Evolutionary conservation across 2,888 invertebrate genomes (phyloP), one percentile per base, ranked within the genome.

Genomic region (Argyresthia albistria): DNA sequence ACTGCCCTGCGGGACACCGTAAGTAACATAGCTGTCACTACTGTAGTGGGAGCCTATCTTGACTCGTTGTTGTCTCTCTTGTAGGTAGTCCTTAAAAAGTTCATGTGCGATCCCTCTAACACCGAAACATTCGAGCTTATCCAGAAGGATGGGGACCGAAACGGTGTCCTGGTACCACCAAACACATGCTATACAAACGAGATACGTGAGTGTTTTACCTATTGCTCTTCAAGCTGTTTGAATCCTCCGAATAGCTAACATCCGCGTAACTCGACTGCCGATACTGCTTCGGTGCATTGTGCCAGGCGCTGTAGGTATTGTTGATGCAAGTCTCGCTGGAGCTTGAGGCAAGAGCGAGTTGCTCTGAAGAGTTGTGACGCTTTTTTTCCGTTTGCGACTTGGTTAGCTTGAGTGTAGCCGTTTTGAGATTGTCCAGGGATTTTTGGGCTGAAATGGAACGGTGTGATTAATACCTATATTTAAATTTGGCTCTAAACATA

Each of bases 221-320:
- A 56, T 89, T 89, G 62, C 89, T 89, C 54, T 91, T 90, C 70
- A 92, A 90, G 64, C 93, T 93, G 42, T 89, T 89, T 0, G 93
- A 92, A 69, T 92, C 93, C 63, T 93, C 93, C 0, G 92, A 93
- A 58, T 87, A 89, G 42, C 84, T 86, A 52, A 89, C 84, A 58
- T 86, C 89, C 53, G 86, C 66, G 56, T 79, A 79, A 54, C 89
- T 89, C 0, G 80, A 81, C 57, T 81, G 78, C 43, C 78, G 62
- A 54, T 79, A 73, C 53, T 75, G 76, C 58, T 76, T 73, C 1
- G 68, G 57, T 52, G 74, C 66, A 57, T 69, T 68, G 65, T 83
- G 81, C 75, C 84, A 84, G 48, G 83, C 87, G 63, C 70, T 84
- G 72, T 62, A 89, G 70, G 67, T 89, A 72, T 61, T 89, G 70